Evolutionary conservation across 1,140 invertebrate genomes (phyloP).

Genomic region (Dendrolimus kikuchii): DNA sequence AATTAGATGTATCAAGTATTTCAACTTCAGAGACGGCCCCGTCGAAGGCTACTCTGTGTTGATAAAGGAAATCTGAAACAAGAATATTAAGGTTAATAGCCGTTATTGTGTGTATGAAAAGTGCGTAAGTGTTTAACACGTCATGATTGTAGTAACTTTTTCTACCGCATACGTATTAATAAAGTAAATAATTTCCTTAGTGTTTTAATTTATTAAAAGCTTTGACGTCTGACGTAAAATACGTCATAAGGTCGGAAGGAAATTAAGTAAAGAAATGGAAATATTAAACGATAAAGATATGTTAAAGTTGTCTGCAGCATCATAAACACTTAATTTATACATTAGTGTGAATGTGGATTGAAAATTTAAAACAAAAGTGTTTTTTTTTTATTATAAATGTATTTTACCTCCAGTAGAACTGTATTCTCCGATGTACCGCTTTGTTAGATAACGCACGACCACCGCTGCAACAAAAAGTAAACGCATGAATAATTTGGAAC

Average conservation of each 20-base stretch:
- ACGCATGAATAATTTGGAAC: slow-evolving; percentile 11
- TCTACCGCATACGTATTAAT: too few species aligned
- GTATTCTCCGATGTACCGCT: slow-evolving; percentile 87
- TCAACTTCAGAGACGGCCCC: slow-evolving; percentile 85
- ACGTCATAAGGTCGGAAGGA: slow-evolving; percentile 37
- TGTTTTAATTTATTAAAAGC: slow-evolving; percentile 16
- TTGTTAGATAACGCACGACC: slow-evolving; percentile 84
- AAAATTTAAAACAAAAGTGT: slow-evolving; percentile 5
- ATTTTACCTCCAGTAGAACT: slow-evolving; percentile 83
- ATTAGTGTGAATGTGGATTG: slow-evolving; percentile 1
- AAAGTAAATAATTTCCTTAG: slow-evolving; percentile 15
- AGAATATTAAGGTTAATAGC: slow-evolving; percentile 13
- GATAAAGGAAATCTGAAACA: slow-evolving; percentile 84
- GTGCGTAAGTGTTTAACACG: too few species aligned
- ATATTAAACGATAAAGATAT: slow-evolving; percentile 4
- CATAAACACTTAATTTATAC: background rate
- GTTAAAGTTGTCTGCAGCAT: background rate
- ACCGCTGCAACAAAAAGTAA: slow-evolving; percentile 79
- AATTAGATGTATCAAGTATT: slow-evolving; percentile 87
- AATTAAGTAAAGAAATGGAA: slow-evolving; percentile 19
- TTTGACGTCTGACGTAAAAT: slow-evolving; percentile 27
- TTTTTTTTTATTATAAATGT: slow-evolving; percentile 6
- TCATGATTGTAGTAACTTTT: too few species aligned
- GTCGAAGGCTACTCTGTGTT: slow-evolving; percentile 84
- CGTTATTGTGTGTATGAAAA: slow-evolving; percentile 1